Base-by-base conservation (phyloP, 1,140 invertebrate genomes). In the Anthonomus grandis region DNA sequence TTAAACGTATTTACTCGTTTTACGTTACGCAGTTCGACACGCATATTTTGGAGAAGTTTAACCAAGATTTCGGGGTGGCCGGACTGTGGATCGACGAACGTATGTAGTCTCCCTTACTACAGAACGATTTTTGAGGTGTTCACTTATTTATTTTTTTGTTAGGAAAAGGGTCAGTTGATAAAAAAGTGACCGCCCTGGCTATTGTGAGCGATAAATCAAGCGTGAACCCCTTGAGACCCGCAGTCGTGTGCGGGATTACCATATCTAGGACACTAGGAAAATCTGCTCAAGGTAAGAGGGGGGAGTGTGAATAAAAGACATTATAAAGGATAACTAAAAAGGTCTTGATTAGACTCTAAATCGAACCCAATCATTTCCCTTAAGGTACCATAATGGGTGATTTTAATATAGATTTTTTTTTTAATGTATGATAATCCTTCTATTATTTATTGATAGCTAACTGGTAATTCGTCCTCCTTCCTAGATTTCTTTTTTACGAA, bases 181-280 rank as follows among this genome's bases (percentile, higher is more conserved):
- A 74, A 54, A 74, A 75, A 60, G 65, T 73, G 45, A 81, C 79
- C 2, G 77, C 81, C 1, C 51, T 82, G 12, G 74, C 79, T 18
- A 67, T 82, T 31, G 71, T 81, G 17, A 77, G 78, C 50, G 64
- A 74, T 19, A 68, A 66, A 63, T 15, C 41, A 22, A 21, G 42
- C 17, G 58, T 49, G 21, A 54, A 45, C 22, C 42, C 59, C 19
- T 27, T 49, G 22, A 56, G 70, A 38, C 69, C 72, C 6, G 65
- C 67, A 1, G 64, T 74, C 27, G 59, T 74, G 10, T 71, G 72
- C 47, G 70, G 70, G 1, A 41, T 74, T 37, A 68, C 60, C 8
- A 66, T 73, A 24, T 62, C 58, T 47, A 49, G 58, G 19, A 6
- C 27, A 19, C 17, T n/a, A 34, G 12, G 44, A 23, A n/a, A 45